Conservation (phyloP, 1,140 invertebrate species). For the Maconellicoccus hirsutus region DNA sequence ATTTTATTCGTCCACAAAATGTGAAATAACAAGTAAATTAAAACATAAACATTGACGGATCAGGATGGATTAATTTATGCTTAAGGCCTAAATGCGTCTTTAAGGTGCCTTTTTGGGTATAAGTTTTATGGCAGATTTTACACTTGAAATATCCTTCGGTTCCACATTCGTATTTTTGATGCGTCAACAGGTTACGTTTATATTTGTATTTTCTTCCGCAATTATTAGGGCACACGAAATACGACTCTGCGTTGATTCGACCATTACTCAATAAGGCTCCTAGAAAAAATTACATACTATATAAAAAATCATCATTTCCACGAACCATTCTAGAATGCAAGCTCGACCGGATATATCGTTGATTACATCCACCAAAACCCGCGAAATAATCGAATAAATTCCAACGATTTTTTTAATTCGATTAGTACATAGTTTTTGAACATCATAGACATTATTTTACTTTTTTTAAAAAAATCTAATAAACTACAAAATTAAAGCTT, state of each 20-base stretch:
- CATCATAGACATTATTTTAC: too few species aligned
- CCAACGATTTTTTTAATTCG: too few species aligned
- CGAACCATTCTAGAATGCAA: too few species aligned
- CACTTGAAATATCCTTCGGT: conserved; percentile 25
- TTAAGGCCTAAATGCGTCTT: neutral
- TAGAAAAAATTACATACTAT: neutral
- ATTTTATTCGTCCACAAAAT: too few species aligned
- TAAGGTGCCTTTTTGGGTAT: conserved; percentile 3
- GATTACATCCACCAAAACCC: too few species aligned
- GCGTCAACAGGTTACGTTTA: conserved; percentile 28
- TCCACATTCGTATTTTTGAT: conserved; percentile 25
- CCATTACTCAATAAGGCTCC: neutral
- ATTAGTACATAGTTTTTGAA: too few species aligned
- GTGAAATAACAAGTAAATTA: too few species aligned
- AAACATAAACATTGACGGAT: neutral
- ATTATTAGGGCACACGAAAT: conserved; percentile 31
- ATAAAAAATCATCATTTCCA: too few species aligned
- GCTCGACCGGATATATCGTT: too few species aligned
- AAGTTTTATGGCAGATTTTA: conserved; percentile 32
- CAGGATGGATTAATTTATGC: neutral
- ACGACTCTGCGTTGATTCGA: neutral
- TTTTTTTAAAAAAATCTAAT: too few species aligned
- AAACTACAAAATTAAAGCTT: too few species aligned
- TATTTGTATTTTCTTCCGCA: conserved; percentile 28
- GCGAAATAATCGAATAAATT: too few species aligned